Base-by-base conservation (phyloP, 2,797 vertebrate genomes). In the Parauchenoglanis punctatus region DNA sequence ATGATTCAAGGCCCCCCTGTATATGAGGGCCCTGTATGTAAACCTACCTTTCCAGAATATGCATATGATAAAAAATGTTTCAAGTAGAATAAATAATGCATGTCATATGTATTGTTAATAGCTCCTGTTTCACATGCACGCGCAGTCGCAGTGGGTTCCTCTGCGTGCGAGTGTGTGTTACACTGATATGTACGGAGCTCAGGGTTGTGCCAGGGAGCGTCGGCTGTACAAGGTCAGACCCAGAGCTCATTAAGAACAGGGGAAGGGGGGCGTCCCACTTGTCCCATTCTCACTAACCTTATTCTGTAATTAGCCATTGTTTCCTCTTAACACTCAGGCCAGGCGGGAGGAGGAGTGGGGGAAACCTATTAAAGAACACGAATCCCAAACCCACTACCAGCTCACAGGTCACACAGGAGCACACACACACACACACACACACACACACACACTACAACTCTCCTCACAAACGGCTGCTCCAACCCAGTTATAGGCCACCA, bases 271-370 rank as follows among this genome's bases (percentile, higher is more conserved):
- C 84, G 89, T 92, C 91, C 89, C 93, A 91, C 82, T 91, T 89
- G 91, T 93, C 90, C 92, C 91, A 90, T 92, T 92, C 91, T 90
- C 89, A 89, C 92, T 91, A 91, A 94, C 92, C 91, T 89, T 92
- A 92, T 93, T 93, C 92, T 93, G 92, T 94, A 93, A 94, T 94
- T 94, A 93, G 93, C 92, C 86, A 89, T 91, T 91, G 92, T 92
- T 93, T 93, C 92, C 92, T 92, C 92, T 93, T 91, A 91, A 91
- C 93, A 91, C 91, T 88, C 88, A 88, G 91, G 91, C 91, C 90
- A 87, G 89, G 72, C 78, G 44, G 88, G 89, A 89, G 90, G 88
- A 86, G 72, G 87, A 85, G 81, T 67, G 87, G 85, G 82, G 84
- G 88, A 88, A 90, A 90, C 89, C 90, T 86, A 90, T 89, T 90